Evolutionary conservation across 2,888 invertebrate genomes (phyloP), one percentile per base, ranked within the genome.

Genomic region (Orthonevra nobilis): DNA sequence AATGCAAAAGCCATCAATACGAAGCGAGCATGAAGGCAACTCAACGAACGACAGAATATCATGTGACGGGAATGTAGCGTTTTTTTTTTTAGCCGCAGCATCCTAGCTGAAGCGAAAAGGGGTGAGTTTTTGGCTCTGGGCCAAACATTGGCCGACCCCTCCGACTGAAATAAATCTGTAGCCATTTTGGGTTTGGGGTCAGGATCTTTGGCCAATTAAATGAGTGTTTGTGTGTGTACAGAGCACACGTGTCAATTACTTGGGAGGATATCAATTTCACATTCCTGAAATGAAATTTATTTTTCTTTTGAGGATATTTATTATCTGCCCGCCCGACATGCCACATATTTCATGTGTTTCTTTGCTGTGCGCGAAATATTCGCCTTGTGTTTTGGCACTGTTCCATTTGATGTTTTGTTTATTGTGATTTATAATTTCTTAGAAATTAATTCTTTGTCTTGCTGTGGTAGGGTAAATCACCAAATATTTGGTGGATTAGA

Each of bases 221-320:
- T 46, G 28, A 17, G 10, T 30, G 17, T 19, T 17, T 4, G 5
- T 32, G 52, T 44, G 56, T 50, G 32, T 32, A 40, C 46, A 10
- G 10, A 34, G 58, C 28, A 58, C 73, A 73, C 66, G 73, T 66
- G 73, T 52, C 73, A 73, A 73, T 60, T 73, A 66, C 32, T 60
- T 30, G 58, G 23, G 44, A 38, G 58, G 66, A 52, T 73, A 73
- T 73, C 60, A 60, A 66, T 73, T 73, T 66, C 66, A 38, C 52
- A 73, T 60, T 66, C 14, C 38, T n/a, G 7, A 26, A 36, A 64
- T 28, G 40, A 42, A 72, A 56, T 72, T 58, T 64, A 42, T 60
- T 58, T 58, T 60, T 60, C 20, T 30, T 58, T 44, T 14, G 15
- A 32, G 10, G 44, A 23, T 54, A 72, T 54, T 54, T 70, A 70